Conservation (phyloP, 1,140 invertebrate genomes). For the Probaryconus sp. region DNA sequence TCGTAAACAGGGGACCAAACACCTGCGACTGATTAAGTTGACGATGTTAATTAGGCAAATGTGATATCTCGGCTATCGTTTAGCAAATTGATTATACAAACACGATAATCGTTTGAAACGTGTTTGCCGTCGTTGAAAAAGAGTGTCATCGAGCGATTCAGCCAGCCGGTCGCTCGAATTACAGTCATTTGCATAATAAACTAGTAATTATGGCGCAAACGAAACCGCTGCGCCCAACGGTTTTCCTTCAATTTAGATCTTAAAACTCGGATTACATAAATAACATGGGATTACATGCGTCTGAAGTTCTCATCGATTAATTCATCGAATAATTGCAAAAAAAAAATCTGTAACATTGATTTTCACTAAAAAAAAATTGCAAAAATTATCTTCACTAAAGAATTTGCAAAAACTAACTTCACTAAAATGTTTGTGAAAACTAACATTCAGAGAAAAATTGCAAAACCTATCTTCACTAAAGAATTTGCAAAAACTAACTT, state of each 20-base stretch:
- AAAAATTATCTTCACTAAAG: too few species aligned
- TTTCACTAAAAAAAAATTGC: constrained; percentile 11
- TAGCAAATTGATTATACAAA: background rate
- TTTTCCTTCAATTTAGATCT: constrained; percentile 10
- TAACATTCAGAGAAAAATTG: too few species aligned
- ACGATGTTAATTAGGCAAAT: too few species aligned
- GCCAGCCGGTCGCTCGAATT: constrained; percentile 5
- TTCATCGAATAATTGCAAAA: too few species aligned
- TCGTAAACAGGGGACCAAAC: too few species aligned
- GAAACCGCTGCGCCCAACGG: background rate
- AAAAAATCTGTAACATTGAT: constrained; percentile 17
- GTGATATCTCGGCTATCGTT: too few species aligned
- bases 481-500: too few species aligned
- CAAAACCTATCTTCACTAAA: too few species aligned
- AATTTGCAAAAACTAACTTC: too few species aligned
- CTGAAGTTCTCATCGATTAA: too few species aligned
- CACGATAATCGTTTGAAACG: background rate
- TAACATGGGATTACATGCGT: constrained; percentile 30
- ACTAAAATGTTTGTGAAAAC: too few species aligned
- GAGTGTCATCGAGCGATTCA: background rate
- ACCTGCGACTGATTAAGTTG: too few species aligned
- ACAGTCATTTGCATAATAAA: constrained; percentile 16
- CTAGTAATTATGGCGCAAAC: constrained; percentile 20
- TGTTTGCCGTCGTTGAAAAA: constrained; percentile 1
- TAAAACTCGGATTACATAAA: constrained; percentile 4